Evolutionary conservation across 2,888 invertebrate genomes (phyloP).

Genomic region (Thereva nobilitata): DNA sequence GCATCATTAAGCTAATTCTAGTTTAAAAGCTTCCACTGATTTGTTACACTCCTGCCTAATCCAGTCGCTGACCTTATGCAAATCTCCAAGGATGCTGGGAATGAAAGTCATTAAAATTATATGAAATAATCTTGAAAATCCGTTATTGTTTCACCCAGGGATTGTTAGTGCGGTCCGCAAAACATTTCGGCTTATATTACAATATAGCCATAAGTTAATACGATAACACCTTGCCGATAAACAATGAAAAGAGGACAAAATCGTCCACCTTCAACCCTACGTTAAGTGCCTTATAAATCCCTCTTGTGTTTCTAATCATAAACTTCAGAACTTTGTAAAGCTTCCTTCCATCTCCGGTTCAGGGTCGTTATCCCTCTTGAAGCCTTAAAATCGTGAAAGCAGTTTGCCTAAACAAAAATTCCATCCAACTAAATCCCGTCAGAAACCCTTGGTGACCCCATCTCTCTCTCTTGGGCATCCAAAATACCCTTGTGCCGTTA

Average conservation of each 20-base stretch:
- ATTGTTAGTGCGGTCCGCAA: too few relatives aligned
- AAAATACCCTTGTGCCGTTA: slow-evolving; percentile 38
- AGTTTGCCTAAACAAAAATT: slow-evolving; percentile 37
- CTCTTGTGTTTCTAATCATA: slow-evolving; percentile 41
- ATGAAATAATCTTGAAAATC: too few relatives aligned
- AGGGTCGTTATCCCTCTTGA: slow-evolving; percentile 27
- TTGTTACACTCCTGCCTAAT: too few relatives aligned
- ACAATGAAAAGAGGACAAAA: background rate
- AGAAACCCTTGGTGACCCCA: slow-evolving; percentile 39
- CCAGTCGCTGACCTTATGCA: too few relatives aligned
- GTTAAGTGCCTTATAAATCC: slow-evolving; percentile 35
- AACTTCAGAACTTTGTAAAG: slow-evolving; percentile 34
- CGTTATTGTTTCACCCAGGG: too few relatives aligned
- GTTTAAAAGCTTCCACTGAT: too few relatives aligned
- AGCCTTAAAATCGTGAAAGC: slow-evolving; percentile 31
- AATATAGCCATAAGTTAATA: too few relatives aligned
- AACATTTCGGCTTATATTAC: too few relatives aligned
- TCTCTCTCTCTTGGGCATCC: slow-evolving; percentile 22
- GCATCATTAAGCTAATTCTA: too few relatives aligned
- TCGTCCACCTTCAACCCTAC: slow-evolving; percentile 25
- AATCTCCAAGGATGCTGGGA: too few relatives aligned
- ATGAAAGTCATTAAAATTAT: too few relatives aligned
- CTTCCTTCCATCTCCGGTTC: slow-evolving; percentile 21
- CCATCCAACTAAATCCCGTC: slow-evolving; percentile 36
- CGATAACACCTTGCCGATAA: too few relatives aligned